Percentiles rank a stretch among this genome's conserved stretches.
These are phyloP conservation scores for Ashinkailepas kermadecensis DNA, from an alignment of 2,888 invertebrate genomes.

Conservation along the genomic window DNA sequence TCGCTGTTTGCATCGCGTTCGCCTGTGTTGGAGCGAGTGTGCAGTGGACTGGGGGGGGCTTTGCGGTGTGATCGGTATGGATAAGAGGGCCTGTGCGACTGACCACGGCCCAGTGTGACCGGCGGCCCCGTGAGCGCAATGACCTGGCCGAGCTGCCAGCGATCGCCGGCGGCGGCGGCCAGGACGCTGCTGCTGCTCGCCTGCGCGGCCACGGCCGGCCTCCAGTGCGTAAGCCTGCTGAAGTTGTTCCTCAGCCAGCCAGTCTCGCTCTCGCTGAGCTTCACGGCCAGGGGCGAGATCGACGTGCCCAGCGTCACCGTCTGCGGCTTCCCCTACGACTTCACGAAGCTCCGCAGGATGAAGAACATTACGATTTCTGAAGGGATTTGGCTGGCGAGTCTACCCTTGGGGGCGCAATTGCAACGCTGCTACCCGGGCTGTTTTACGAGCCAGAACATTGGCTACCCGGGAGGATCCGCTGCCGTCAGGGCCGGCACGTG, in stretches of 20 bases:
- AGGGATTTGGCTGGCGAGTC: not conserved
- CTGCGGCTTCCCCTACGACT: not conserved
- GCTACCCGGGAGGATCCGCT: not conserved
- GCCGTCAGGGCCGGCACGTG: not conserved
- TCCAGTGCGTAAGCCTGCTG: not conserved
- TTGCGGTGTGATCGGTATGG: too few relatives aligned
- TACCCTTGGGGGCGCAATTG: not conserved
- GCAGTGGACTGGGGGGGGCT: too few relatives aligned
- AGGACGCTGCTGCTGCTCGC: not conserved
- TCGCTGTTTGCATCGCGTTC: too few relatives aligned
- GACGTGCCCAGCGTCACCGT: not conserved
- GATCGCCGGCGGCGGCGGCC: not conserved
- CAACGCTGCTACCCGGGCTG: not conserved
- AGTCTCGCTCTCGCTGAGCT: not conserved
- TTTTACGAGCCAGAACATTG: too few relatives aligned
- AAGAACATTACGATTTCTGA: not conserved
- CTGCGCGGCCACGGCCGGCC: not conserved
- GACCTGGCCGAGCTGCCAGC: not conserved
- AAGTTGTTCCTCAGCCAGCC: not conserved
- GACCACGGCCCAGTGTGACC: too few relatives aligned
- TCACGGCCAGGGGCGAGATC: not conserved
- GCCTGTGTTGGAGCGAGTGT: too few relatives aligned
- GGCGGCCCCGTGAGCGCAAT: too few relatives aligned
- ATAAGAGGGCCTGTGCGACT: too few relatives aligned
- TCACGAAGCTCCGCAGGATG: rapidly evolving